Conservation (phyloP, 2,888 invertebrate genomes). For the Liposcelis brunnea region DNA sequence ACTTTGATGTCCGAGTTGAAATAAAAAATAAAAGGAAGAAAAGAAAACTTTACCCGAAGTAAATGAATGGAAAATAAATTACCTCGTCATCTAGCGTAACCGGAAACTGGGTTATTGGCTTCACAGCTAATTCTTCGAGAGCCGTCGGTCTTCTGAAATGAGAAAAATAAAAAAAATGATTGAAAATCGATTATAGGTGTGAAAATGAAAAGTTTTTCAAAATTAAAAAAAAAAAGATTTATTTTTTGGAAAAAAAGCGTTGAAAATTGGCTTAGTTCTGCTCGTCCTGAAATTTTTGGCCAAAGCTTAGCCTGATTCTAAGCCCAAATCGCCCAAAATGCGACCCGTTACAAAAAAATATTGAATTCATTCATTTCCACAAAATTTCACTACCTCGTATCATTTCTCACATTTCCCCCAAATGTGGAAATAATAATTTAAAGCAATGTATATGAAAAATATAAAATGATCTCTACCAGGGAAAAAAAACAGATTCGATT, state of each 20-base stretch:
- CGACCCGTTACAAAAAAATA: too few relatives aligned
- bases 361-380: too few relatives aligned
- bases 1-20: constrained; percentile 40
- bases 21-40: constrained; percentile 13
- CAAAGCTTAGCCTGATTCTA: too few relatives aligned
- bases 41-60: background rate
- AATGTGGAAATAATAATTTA: too few relatives aligned
- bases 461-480: too few relatives aligned
- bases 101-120: constrained; percentile 73
- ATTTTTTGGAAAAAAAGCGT: background rate
- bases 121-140: constrained; percentile 71
- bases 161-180: constrained; percentile 12
- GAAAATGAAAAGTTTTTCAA: background rate
- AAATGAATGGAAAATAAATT: constrained; percentile 22
- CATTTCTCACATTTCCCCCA: too few relatives aligned
- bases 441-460: too few relatives aligned
- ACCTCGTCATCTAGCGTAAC: constrained; percentile 71
- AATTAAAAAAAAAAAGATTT: constrained; percentile 1
- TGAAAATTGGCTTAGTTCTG: too few relatives aligned
- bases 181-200: constrained; percentile 2
- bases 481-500: too few relatives aligned
- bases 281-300: too few relatives aligned
- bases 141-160: constrained; percentile 49
- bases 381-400: too few relatives aligned
- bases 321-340: too few relatives aligned